A percentile compares a stretch with the other conserved stretches of the same genome.
Evolutionary conservation across 2,888 invertebrate genomes (phyloP).

Genomic region (Geotrupes spiniger): DNA sequence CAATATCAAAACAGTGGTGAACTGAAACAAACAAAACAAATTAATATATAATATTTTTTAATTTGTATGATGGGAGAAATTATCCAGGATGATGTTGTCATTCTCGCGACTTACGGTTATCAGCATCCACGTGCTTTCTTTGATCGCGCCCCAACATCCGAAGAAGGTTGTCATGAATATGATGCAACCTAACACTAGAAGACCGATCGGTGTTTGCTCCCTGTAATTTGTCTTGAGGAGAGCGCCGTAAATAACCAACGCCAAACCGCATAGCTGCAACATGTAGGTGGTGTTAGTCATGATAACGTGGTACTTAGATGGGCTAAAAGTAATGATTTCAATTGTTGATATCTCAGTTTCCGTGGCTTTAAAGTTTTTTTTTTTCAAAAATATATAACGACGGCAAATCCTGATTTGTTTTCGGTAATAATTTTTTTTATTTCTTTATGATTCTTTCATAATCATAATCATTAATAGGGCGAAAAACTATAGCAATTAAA

Average conservation of each 20-base stretch:
- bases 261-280: neutral
- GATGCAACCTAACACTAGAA: slow-evolving; percentile 37
- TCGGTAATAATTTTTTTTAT: too few relatives aligned
- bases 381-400: too few relatives aligned
- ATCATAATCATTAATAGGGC: too few relatives aligned
- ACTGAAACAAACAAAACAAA: slow-evolving; percentile 54
- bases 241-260: neutral
- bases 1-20: slow-evolving; percentile 67
- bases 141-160: slow-evolving; percentile 41
- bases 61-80: too few relatives aligned
- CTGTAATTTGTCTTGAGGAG: neutral
- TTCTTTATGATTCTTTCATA: too few relatives aligned
- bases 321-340: too few relatives aligned
- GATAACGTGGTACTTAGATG: neutral
- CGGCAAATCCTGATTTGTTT: too few relatives aligned
- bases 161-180: slow-evolving; percentile 40
- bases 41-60: neutral
- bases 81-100: too few relatives aligned
- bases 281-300: slow-evolving; percentile 4
- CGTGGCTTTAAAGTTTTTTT: too few relatives aligned
- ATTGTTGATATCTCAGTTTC: too few relatives aligned
- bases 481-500: too few relatives aligned
- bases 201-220: slow-evolving; percentile 13
- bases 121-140: slow-evolving; percentile 39
- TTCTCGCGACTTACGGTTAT: slow-evolving; percentile 36